phyloP scores from a whole-genome alignment of 2,797 vertebrate species.

The Decapterus maruadsi region DNA sequence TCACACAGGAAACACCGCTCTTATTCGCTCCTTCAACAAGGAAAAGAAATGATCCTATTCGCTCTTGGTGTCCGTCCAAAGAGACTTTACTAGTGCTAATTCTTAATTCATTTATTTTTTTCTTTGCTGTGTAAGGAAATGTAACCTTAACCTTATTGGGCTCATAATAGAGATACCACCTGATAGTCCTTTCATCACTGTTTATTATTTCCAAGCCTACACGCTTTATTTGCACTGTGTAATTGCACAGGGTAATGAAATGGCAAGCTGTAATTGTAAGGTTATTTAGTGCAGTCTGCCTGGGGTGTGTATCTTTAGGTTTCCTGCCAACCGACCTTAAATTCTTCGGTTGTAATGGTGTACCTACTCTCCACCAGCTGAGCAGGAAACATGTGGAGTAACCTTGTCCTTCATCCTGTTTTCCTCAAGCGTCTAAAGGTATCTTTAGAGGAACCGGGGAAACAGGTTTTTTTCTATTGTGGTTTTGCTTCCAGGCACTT shows the following conservation, averaged over 20 bases:
- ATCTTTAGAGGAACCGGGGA: background rate
- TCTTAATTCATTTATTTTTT: background rate
- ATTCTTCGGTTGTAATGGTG: background rate
- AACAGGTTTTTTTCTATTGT: slow-evolving; percentile 31
- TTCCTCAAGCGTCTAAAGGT: slow-evolving; percentile 1
- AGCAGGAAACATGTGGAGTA: background rate
- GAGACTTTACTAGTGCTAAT: background rate
- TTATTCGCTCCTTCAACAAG: slow-evolving; percentile 40
- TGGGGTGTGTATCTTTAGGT: slow-evolving; percentile 20
- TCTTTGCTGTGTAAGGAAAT: background rate
- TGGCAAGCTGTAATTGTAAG: slow-evolving; percentile 20
- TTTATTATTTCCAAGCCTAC: background rate
- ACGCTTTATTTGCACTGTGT: background rate
- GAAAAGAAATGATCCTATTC: slow-evolving; percentile 4
- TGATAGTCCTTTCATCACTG: slow-evolving; percentile 1
- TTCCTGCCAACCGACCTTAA: slow-evolving; percentile 7
- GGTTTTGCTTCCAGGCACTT: background rate
- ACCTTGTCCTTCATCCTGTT: background rate
- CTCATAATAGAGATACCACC: background rate
- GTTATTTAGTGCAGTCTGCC: slow-evolving; percentile 12
- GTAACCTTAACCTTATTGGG: background rate
- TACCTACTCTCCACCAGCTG: slow-evolving; percentile 14
- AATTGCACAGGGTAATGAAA: background rate
- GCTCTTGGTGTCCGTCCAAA: slow-evolving; percentile 14
- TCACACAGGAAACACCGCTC: slow-evolving; percentile 48